These are phyloP conservation scores for Acanthoscelides obtectus DNA, from an alignment of 2,888 invertebrate species.

Conservation along the genomic window DNA sequence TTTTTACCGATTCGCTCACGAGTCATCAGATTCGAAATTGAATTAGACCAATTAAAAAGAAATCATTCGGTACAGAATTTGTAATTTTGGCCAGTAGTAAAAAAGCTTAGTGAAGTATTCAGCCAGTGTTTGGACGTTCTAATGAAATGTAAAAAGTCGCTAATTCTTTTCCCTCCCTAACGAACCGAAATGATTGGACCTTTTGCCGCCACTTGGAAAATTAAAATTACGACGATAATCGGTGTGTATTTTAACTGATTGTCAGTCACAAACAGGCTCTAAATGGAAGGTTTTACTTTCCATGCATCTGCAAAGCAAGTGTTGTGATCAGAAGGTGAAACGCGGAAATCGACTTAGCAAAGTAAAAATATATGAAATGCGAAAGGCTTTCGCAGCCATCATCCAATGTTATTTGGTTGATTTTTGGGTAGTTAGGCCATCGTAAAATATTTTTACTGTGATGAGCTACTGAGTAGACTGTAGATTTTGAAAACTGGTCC, in stretches of 20 bases:
- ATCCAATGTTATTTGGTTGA: too few species aligned
- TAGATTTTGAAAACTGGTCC: too few species aligned
- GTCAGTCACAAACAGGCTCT: not conserved
- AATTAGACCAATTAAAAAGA: conserved; percentile 10
- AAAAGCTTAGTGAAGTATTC: conserved; percentile 22
- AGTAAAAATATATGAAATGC: too few species aligned
- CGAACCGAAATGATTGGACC: conserved; percentile 31
- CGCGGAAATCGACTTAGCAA: too few species aligned
- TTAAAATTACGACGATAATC: conserved; percentile 18
- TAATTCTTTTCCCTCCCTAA: conserved; percentile 29
- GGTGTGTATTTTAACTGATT: not conserved
- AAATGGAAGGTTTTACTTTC: not conserved
- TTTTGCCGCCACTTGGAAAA: conserved; percentile 17
- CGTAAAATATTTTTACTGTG: too few species aligned
- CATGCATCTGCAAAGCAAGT: not conserved
- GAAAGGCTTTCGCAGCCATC: too few species aligned
- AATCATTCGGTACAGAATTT: conserved; percentile 14
- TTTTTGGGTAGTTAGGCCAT: too few species aligned
- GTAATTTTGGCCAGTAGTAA: conserved; percentile 10
- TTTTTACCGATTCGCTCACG: not conserved
- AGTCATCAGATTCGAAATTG: not conserved
- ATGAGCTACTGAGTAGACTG: too few species aligned
- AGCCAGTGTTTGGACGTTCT: conserved; percentile 30
- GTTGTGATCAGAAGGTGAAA: too few species aligned
- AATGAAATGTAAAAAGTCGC: conserved; percentile 35